phyloP scores from a whole-genome alignment of 2,797 vertebrate species.

The Peromyscus aztecus region DNA sequence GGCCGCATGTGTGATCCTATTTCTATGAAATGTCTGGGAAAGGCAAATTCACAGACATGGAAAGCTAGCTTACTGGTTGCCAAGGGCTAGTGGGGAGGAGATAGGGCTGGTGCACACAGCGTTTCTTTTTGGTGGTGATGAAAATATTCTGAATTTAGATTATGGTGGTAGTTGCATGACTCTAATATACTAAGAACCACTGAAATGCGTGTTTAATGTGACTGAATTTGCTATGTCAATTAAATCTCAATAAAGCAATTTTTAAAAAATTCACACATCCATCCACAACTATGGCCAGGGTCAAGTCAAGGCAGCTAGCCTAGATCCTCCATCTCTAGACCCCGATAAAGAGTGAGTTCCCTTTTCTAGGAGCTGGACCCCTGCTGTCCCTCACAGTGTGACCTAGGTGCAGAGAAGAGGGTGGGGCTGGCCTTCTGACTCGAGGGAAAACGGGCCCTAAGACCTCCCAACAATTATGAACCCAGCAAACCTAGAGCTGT shows the following conservation, averaged over 20 bases:
- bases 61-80: constrained; percentile 19
- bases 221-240: constrained; percentile 22
- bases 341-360: background rate
- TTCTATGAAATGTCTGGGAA: constrained; percentile 18
- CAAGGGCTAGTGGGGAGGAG: background rate
- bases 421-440: background rate
- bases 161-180: background rate
- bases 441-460: background rate
- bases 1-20: background rate
- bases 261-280: background rate
- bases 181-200: constrained; percentile 35
- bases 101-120: background rate
- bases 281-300: background rate
- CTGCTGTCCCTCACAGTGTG: background rate
- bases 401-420: background rate
- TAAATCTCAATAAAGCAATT: constrained; percentile 27
- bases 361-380: background rate
- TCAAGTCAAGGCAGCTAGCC: background rate
- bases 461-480: background rate
- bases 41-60: background rate
- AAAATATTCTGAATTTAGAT: constrained; percentile 68
- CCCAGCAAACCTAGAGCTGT: background rate
- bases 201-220: constrained; percentile 36
- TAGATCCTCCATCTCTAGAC: background rate
- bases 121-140: constrained; percentile 52